These are phyloP conservation scores for Akabosia matsudoensis DNA, from an alignment of 1,140 invertebrate genomes.

Conservation along the genomic window DNA sequence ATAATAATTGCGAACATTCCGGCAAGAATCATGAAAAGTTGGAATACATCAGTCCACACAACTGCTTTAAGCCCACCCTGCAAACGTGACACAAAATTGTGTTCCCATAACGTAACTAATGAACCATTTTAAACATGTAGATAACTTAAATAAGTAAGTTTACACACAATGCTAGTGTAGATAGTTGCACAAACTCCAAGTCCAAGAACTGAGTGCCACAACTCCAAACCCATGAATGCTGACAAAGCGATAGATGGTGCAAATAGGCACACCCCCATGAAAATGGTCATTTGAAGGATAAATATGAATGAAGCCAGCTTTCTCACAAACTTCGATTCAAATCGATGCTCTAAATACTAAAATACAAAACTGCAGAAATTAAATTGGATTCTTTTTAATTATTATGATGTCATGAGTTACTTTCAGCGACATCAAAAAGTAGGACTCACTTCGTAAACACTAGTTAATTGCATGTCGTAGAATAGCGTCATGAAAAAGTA, in stretches of 20 bases:
- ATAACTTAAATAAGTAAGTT: background rate
- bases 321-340: conserved; percentile 39
- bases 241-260: conserved; percentile 44
- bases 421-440: background rate
- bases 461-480: conserved; percentile 46
- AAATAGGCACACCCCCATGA: conserved; percentile 46
- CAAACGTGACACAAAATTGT: background rate
- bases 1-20: conserved; percentile 44
- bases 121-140: background rate
- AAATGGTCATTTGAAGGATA: conserved; percentile 45
- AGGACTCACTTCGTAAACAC: conserved; percentile 45
- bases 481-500: conserved; percentile 46
- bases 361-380: conserved; percentile 27
- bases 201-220: conserved; percentile 45
- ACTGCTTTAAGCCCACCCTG: conserved; percentile 58
- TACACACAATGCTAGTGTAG: conserved; percentile 44
- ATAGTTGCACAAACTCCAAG: conserved; percentile 45
- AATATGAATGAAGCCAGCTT: conserved; percentile 44
- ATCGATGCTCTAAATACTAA: conserved; percentile 45
- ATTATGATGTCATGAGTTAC: background rate
- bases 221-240: conserved; percentile 43
- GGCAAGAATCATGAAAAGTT: conserved; percentile 41
- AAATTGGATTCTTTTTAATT: background rate
- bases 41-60: conserved; percentile 46
- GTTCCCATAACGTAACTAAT: background rate